Conservation (phyloP, 1,140 invertebrate genomes). For the Tetramorium simillimum region DNA sequence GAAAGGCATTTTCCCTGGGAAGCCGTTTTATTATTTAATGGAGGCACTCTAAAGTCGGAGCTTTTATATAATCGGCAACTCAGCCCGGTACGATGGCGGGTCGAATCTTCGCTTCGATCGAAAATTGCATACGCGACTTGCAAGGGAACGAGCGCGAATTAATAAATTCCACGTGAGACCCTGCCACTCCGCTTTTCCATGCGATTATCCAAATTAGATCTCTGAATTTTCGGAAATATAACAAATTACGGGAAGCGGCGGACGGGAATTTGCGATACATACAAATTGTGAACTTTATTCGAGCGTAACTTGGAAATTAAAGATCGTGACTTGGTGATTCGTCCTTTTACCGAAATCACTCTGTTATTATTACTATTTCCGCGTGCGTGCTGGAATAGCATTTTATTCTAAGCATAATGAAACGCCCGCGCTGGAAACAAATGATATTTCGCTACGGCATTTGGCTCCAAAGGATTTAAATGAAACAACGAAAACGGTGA, state of each 20-base stretch:
- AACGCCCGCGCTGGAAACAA: constrained; percentile 3
- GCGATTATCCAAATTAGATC: background rate
- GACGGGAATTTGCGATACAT: too few relatives aligned
- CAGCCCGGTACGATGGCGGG: too few relatives aligned
- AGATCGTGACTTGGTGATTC: background rate
- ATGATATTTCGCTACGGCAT: background rate
- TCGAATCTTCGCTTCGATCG: constrained; percentile 15
- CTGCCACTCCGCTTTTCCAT: background rate
- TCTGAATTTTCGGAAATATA: background rate
- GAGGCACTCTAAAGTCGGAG: background rate
- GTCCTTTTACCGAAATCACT: background rate
- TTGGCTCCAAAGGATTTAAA: constrained; percentile 34
- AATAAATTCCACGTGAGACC: background rate
- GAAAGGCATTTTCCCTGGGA: constrained; percentile 50
- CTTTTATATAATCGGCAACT: constrained; percentile 9
- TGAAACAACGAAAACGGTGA: constrained; percentile 38
- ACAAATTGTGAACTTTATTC: background rate
- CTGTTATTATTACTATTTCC: background rate
- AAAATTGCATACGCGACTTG: background rate
- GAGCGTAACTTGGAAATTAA: background rate
- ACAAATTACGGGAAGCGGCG: too few relatives aligned
- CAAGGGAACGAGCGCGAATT: background rate
- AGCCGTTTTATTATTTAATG: constrained; percentile 53
- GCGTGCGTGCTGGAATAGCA: background rate
- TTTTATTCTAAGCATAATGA: background rate